phyloP scores from a whole-genome alignment of 92 coral and sea anemone genomes.

The Umimayanthus kanabou region DNA sequence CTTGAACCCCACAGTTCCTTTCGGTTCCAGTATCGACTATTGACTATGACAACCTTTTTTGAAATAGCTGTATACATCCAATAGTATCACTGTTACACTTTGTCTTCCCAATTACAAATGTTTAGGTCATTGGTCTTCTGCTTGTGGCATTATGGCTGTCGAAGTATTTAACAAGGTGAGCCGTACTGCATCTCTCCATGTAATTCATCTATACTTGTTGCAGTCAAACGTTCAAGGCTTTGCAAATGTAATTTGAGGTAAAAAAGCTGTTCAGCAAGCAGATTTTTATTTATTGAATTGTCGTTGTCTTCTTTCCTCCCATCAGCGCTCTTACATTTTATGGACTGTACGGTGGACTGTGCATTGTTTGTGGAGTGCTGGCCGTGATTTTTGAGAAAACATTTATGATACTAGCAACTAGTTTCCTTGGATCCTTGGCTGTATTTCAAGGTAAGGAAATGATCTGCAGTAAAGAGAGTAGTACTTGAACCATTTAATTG shows the following conservation, averaged over 20 bases:
- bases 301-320: background rate
- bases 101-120: background rate
- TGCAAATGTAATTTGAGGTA: too few relatives aligned
- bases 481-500: background rate
- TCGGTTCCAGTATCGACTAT: too few relatives aligned
- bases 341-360: conserved; percentile 73
- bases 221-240: too few relatives aligned
- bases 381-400: conserved; percentile 79
- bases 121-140: conserved; percentile 27
- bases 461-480: too few relatives aligned
- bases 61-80: background rate
- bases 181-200: background rate
- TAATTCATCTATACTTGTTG: too few relatives aligned
- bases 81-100: background rate
- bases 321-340: conserved; percentile 81
- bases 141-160: conserved; percentile 43
- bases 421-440: conserved; percentile 83
- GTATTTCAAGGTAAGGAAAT: conserved; percentile 73
- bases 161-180: conserved; percentile 37
- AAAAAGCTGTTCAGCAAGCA: background rate
- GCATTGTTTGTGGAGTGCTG: conserved; percentile 70
- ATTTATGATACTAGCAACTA: conserved; percentile 76
- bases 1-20: too few relatives aligned
- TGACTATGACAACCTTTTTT: too few relatives aligned
- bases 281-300: background rate